Percentiles rank a stretch among this genome's conserved stretches.
Conservation (phyloP, 2,888 invertebrate species). For the Tetranychus truncatus region DNA sequence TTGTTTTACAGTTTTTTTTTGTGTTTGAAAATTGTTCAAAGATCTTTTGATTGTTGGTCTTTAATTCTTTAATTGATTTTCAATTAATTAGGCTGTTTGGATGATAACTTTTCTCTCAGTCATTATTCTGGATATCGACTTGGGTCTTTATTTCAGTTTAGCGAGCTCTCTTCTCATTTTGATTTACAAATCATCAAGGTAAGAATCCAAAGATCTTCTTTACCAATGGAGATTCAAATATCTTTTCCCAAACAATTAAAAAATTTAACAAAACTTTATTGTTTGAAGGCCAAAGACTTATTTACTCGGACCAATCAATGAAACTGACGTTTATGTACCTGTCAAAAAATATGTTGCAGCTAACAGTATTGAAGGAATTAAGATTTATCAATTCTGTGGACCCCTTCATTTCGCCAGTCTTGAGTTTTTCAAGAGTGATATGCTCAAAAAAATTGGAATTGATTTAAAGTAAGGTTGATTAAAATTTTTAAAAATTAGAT, state of each 20-base stretch:
- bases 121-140: conserved; percentile 56
- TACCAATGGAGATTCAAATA: background rate
- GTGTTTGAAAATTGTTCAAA: background rate
- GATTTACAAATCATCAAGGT: conserved; percentile 33
- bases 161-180: conserved; percentile 51
- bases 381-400: conserved; percentile 52
- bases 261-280: background rate
- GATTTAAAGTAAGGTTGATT: background rate
- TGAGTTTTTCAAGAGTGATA: conserved; percentile 24
- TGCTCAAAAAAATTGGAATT: conserved; percentile 10
- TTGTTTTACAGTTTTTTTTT: no score
- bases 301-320: conserved; percentile 47
- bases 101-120: conserved; percentile 56
- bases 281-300: conserved; percentile 32
- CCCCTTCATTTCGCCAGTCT: conserved; percentile 36
- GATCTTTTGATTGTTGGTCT: background rate
- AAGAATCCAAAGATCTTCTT: conserved; percentile 31
- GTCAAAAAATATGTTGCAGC: conserved; percentile 48
- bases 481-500: background rate
- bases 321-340: conserved; percentile 57
- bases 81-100: conserved; percentile 45
- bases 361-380: conserved; percentile 48
- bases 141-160: conserved; percentile 58
- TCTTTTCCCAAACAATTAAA: background rate
- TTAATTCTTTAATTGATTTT: background rate